Conservation (phyloP, 2,113 vertebrate genomes). For the Caretta caretta region DNA sequence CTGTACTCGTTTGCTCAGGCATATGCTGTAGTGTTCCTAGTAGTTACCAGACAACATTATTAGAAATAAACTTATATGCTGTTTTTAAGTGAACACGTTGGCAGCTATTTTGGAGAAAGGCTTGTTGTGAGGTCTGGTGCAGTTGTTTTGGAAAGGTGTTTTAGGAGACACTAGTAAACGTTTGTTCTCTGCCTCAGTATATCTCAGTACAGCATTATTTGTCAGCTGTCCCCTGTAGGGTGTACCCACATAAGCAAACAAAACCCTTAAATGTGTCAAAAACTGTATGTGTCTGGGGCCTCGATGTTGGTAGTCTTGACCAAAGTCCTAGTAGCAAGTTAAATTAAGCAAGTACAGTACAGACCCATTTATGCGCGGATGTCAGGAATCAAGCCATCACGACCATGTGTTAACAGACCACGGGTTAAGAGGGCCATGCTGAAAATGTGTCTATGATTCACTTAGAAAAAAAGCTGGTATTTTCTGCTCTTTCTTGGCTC, state of each 20-base stretch:
- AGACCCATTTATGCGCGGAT: too few species aligned
- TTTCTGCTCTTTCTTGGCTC: too few species aligned
- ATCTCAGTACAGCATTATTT: too few species aligned
- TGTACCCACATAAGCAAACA: neutral
- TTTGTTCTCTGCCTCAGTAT: neutral
- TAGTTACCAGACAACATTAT: neutral
- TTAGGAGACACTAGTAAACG: neutral
- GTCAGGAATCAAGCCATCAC: too few species aligned
- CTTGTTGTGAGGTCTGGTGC: neutral
- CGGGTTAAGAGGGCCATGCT: too few species aligned
- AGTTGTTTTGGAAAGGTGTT: neutral
- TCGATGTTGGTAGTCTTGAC: neutral
- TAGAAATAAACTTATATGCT: neutral
- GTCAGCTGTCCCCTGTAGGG: neutral
- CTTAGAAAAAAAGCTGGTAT: too few species aligned
- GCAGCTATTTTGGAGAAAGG: neutral
- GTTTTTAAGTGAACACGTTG: neutral
- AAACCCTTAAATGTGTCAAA: neutral
- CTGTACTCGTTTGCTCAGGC: neutral
- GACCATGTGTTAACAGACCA: too few species aligned
- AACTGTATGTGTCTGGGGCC: neutral
- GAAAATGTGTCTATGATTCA: too few species aligned
- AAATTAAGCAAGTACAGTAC: neutral
- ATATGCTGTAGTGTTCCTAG: too few species aligned
- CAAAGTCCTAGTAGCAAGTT: neutral